Evolutionary conservation across 2,113 vertebrate genomes (phyloP).

Genomic region (Tragelaphus strepsiceros): DNA sequence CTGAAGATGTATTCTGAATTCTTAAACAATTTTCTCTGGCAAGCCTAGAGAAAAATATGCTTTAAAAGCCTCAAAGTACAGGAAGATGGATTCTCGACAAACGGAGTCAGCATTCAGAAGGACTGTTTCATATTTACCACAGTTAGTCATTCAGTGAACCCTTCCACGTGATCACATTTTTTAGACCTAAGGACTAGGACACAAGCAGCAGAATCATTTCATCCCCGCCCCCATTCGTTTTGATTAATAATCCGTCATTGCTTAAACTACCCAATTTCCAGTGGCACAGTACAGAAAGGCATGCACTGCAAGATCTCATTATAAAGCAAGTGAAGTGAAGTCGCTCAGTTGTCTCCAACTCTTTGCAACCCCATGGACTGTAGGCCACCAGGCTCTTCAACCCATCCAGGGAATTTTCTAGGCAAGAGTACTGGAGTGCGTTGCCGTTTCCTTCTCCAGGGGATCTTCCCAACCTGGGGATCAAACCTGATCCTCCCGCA

Average conservation of each 20-base stretch:
- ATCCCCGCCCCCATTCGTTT: neutral
- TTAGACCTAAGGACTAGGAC: neutral
- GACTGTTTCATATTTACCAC: neutral
- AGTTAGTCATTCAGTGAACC: neutral
- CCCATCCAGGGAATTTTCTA: no score
- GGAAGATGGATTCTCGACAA: neutral
- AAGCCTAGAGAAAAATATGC: neutral
- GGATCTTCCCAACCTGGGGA: no score
- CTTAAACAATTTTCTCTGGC: neutral
- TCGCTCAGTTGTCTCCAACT: no score
- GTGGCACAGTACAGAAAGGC: neutral
- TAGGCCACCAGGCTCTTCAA: no score
- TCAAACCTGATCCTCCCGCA: accelerated
- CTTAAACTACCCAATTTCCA: neutral
- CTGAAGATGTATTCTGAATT: neutral
- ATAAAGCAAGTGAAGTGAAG: neutral
- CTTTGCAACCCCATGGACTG: no score
- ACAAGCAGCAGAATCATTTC: neutral
- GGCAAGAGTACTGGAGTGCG: no score
- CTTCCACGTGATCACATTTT: neutral
- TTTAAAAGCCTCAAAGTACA: neutral
- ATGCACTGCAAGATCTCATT: neutral
- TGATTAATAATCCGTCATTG: neutral
- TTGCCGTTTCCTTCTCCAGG: no score
- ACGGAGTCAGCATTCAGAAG: neutral